A percentile compares a stretch with the other conserved stretches of the same genome.
Evolutionary conservation across 2,888 invertebrate genomes (phyloP).

Genomic region (Nomada ferruginata): DNA sequence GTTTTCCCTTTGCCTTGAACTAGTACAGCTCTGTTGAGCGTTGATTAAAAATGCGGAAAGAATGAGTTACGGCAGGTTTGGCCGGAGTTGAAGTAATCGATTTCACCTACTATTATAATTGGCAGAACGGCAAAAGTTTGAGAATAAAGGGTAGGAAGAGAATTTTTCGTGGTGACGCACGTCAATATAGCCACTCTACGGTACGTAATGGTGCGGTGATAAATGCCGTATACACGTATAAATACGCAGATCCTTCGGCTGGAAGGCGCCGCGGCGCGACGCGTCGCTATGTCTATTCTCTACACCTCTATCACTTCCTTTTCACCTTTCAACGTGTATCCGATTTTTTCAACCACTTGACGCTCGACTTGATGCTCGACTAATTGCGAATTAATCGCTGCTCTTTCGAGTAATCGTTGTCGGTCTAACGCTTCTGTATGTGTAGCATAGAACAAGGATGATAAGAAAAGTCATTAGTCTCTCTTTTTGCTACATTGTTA

Average conservation of each 20-base stretch:
- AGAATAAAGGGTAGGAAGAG: background rate
- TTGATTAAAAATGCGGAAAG: background rate
- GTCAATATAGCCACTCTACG: background rate
- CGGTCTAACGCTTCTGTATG: background rate
- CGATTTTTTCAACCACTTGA: background rate
- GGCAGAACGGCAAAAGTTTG: background rate
- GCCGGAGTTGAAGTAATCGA: background rate
- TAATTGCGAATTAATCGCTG: constrained; percentile 42
- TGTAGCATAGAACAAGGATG: background rate
- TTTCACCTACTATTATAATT: background rate
- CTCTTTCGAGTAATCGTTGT: background rate
- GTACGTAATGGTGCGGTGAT: constrained; percentile 42
- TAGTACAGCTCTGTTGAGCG: background rate
- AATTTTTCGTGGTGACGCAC: constrained; percentile 7
- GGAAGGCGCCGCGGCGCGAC: constrained; percentile 61
- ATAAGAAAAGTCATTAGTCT: constrained; percentile 38
- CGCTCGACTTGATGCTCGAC: no score
- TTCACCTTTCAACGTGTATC: background rate
- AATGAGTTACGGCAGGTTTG: background rate
- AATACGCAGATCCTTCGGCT: constrained; percentile 44
- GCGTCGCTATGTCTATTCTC: constrained; percentile 56
- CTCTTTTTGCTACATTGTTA: constrained; percentile 5
- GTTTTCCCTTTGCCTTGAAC: background rate
- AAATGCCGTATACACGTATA: constrained; percentile 51
- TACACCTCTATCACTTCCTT: background rate